phyloP scores from a whole-genome alignment of 2,113 vertebrate species.

The Aegithalos caudatus region DNA sequence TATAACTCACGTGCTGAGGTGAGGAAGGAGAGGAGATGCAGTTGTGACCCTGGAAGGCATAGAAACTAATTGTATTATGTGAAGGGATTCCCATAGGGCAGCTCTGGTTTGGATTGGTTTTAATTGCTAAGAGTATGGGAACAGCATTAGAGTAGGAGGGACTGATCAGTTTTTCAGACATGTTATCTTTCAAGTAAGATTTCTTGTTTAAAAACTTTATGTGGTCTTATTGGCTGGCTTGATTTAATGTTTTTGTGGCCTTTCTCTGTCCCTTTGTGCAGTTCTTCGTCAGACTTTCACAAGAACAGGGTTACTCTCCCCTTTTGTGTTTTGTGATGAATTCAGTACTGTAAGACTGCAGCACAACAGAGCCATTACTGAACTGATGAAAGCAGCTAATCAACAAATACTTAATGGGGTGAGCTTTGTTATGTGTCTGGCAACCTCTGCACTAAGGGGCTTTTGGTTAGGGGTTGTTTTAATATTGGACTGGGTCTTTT shows the following conservation, averaged over 20 bases:
- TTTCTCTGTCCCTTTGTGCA: constrained; percentile 47
- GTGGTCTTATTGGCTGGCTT: not conserved
- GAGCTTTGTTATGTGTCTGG: not conserved
- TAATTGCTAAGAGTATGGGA: not conserved
- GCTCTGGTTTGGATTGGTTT: not conserved
- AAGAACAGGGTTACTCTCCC: constrained; percentile 88
- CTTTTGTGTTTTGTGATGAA: constrained; percentile 90
- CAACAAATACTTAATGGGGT: constrained; percentile 72
- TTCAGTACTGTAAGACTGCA: constrained; percentile 92
- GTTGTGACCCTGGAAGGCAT: not conserved
- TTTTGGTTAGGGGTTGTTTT: not conserved
- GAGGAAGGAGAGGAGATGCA: not conserved
- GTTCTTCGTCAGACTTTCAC: constrained; percentile 90
- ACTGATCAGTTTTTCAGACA: not conserved
- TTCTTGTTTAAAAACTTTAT: not conserved
- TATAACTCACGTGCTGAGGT: not conserved
- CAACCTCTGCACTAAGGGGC: not conserved
- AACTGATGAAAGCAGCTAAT: constrained; percentile 83
- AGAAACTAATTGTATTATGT: not conserved
- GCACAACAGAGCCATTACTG: constrained; percentile 90
- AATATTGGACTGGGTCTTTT: not conserved
- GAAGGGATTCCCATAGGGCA: not conserved
- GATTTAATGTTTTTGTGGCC: not conserved
- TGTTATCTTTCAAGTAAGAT: not conserved
- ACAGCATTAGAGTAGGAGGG: not conserved